Percentiles rank a stretch among this genome's conserved stretches.
Evolutionary conservation across 2,113 vertebrate genomes (phyloP).

Genomic region (Pseudois nayaur): DNA sequence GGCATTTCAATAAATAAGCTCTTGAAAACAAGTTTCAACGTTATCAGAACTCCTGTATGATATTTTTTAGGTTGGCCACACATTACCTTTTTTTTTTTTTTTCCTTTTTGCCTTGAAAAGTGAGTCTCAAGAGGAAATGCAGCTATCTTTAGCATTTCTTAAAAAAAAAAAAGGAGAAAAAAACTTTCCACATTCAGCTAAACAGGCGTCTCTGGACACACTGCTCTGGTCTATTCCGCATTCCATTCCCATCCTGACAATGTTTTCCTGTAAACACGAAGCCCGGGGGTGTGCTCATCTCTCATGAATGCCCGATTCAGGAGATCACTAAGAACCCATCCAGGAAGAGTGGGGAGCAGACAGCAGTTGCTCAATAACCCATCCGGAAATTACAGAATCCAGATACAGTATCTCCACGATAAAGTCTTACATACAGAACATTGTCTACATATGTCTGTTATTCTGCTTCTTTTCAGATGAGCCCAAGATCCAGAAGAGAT

Average conservation of each 20-base stretch:
- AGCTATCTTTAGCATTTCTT: background rate
- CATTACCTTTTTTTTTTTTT: background rate
- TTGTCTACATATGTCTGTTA: too few species aligned
- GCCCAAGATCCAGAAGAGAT: background rate
- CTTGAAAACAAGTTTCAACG: background rate
- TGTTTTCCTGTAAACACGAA: background rate
- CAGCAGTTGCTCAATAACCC: accelerated
- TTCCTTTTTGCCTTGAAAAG: background rate
- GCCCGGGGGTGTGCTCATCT: too few species aligned
- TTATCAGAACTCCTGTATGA: background rate
- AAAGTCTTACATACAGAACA: accelerated
- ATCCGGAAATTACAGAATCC: background rate
- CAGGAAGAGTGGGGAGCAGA: background rate
- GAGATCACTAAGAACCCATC: accelerated
- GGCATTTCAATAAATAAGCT: background rate
- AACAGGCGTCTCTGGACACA: background rate
- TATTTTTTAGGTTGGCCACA: background rate
- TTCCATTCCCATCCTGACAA: background rate
- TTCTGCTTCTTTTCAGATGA: background rate
- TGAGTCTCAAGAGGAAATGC: background rate
- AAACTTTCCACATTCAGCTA: background rate
- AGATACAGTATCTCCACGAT: accelerated
- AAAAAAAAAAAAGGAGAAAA: background rate
- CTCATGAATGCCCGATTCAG: accelerated
- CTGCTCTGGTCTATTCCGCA: background rate